These are phyloP conservation scores for Glareola pratincola DNA, from an alignment of 2,113 vertebrate species.

Conservation along the genomic window DNA sequence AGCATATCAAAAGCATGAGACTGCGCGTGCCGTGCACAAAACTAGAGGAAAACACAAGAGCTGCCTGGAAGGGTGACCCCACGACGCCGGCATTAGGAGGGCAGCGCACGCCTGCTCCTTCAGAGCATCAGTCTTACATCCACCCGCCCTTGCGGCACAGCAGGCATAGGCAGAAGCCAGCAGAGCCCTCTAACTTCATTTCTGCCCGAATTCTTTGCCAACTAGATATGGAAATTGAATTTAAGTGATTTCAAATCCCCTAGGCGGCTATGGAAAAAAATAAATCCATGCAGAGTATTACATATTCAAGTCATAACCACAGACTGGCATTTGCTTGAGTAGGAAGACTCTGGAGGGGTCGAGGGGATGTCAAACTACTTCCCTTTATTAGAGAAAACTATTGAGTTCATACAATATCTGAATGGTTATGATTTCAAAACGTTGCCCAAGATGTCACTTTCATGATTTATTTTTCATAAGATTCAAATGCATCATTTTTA, in stretches of 20 bases:
- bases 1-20: neutral
- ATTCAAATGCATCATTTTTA: neutral
- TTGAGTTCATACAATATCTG: neutral
- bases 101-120: neutral
- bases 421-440: neutral
- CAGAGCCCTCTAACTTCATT: neutral
- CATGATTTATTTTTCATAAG: neutral
- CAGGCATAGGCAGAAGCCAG: neutral
- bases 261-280: neutral
- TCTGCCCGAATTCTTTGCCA: neutral
- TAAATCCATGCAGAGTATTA: neutral
- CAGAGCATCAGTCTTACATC: accelerated
- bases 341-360: neutral
- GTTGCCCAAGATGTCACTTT: neutral
- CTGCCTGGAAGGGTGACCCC: neutral
- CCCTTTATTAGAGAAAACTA: neutral
- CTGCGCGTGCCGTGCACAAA: neutral
- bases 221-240: neutral
- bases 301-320: neutral
- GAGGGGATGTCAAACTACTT: neutral
- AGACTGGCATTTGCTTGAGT: neutral
- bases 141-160: neutral
- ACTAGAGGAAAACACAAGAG: neutral
- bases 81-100: neutral
- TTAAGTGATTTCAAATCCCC: neutral